phyloP scores from a whole-genome alignment of 2,888 invertebrate species.

The Ormyrus nitidulus region DNA sequence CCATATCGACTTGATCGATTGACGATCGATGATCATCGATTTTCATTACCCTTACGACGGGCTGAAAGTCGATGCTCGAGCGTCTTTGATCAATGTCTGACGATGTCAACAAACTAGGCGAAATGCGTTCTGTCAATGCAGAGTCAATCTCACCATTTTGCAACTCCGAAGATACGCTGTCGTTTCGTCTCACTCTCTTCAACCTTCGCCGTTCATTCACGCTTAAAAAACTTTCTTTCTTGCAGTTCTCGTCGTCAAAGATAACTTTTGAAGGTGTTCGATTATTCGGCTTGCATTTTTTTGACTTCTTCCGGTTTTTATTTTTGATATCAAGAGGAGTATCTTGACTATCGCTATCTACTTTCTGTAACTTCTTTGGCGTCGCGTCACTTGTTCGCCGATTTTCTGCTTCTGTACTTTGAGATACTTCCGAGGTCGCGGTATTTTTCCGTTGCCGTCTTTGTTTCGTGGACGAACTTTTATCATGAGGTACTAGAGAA shows the following conservation, averaged over 20 bases:
- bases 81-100: slow-evolving; percentile 66
- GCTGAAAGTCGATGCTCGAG: slow-evolving; percentile 78
- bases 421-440: slow-evolving; percentile 49
- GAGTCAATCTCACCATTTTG: slow-evolving; percentile 64
- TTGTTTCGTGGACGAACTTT: slow-evolving; percentile 39
- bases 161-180: slow-evolving; percentile 59
- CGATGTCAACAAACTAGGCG: slow-evolving; percentile 55
- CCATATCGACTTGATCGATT: slow-evolving; percentile 68
- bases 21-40: slow-evolving; percentile 75
- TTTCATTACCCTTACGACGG: slow-evolving; percentile 82
- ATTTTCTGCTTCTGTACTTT: slow-evolving; percentile 41
- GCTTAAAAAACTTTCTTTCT: slow-evolving; percentile 62
- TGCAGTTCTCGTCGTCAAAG: slow-evolving; percentile 67
- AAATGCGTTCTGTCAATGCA: slow-evolving; percentile 64
- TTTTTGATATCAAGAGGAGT: neutral
- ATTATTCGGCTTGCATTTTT: slow-evolving; percentile 14
- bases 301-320: slow-evolving; percentile 9
- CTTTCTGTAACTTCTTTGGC: slow-evolving; percentile 40
- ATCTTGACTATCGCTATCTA: slow-evolving; percentile 9
- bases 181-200: slow-evolving; percentile 54
- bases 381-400: slow-evolving; percentile 20
- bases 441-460: slow-evolving; percentile 61
- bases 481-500: slow-evolving; percentile 7
- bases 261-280: slow-evolving; percentile 59
- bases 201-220: slow-evolving; percentile 30